phyloP scores from a whole-genome alignment of 2,888 invertebrate genomes.

The Harpalus rufipes region DNA sequence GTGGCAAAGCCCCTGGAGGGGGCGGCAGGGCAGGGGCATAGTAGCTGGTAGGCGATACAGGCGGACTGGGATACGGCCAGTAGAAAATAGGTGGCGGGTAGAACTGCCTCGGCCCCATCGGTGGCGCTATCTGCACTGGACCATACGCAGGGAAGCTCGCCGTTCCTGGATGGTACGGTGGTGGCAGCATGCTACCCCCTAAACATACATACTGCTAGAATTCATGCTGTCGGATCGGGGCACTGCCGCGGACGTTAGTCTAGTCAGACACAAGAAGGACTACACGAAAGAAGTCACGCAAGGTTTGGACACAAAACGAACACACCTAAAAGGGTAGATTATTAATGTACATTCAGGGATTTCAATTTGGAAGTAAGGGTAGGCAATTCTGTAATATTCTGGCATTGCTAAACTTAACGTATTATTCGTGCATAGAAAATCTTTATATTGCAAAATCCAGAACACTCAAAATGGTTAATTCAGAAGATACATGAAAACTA shows the following conservation, averaged over 20 bases:
- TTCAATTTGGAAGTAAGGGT: too few species aligned
- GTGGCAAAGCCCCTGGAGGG: slow-evolving; percentile 74
- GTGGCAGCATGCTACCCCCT: slow-evolving; percentile 82
- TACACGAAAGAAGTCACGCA: slow-evolving; percentile 30
- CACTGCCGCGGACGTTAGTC: slow-evolving; percentile 65
- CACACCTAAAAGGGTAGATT: not conserved
- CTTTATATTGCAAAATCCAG: too few species aligned
- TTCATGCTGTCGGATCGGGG: slow-evolving; percentile 1
- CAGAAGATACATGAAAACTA: too few species aligned
- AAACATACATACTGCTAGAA: slow-evolving; percentile 67
- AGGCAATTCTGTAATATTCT: too few species aligned
- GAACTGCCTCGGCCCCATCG: slow-evolving; percentile 76
- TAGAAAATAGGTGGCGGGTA: slow-evolving; percentile 87
- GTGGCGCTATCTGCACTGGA: slow-evolving; percentile 75
- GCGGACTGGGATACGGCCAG: slow-evolving; percentile 97
- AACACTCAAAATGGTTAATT: too few species aligned
- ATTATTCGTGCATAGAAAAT: too few species aligned
- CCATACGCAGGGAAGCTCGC: slow-evolving; percentile 75
- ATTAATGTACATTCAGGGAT: not conserved
- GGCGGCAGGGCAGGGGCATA: slow-evolving; percentile 83
- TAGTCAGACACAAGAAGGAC: slow-evolving; percentile 27
- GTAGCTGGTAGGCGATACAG: slow-evolving; percentile 94
- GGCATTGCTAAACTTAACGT: too few species aligned
- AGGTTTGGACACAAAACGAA: slow-evolving; percentile 20
- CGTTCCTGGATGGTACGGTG: slow-evolving; percentile 75